Percentiles rank a stretch among this genome's conserved stretches.
Conservation (phyloP, 2,888 invertebrate species). For the Dynastes tityus region DNA sequence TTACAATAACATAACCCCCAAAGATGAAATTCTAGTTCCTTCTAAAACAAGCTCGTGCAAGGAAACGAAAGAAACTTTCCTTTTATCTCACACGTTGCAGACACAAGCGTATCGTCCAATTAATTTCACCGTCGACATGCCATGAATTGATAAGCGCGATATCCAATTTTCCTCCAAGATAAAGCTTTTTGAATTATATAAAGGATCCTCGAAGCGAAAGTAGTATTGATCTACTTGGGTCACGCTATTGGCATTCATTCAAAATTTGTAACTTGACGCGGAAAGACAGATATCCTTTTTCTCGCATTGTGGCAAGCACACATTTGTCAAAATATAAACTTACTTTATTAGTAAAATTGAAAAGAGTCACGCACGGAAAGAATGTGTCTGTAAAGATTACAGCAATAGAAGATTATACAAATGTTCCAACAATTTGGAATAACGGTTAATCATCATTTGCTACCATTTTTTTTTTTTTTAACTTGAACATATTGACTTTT, state of each 20-base stretch:
- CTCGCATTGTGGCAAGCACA: not conserved
- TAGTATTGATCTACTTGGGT: not conserved
- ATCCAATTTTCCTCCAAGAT: not conserved
- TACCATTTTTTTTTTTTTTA: no score
- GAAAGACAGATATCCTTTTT: not conserved
- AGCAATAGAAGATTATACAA: no score
- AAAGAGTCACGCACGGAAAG: not conserved
- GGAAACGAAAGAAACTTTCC: not conserved
- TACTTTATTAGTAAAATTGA: not conserved
- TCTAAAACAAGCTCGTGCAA: not conserved
- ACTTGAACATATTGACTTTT: no score
- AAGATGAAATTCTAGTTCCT: not conserved
- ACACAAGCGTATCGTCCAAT: not conserved
- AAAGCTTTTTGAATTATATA: slow-evolving; percentile 1
- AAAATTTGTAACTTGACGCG: not conserved
- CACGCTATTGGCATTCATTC: slow-evolving; percentile 7
- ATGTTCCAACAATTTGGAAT: no score
- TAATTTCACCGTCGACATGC: not conserved
- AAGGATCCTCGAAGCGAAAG: slow-evolving; percentile 14
- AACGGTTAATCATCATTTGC: no score
- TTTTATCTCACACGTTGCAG: no score
- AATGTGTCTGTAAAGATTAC: no score
- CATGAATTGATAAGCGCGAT: not conserved
- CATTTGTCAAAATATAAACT: not conserved
- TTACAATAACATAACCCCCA: not conserved